Evolutionary conservation across 1,140 invertebrate species (phyloP).

Genomic region (Apis florea): DNA sequence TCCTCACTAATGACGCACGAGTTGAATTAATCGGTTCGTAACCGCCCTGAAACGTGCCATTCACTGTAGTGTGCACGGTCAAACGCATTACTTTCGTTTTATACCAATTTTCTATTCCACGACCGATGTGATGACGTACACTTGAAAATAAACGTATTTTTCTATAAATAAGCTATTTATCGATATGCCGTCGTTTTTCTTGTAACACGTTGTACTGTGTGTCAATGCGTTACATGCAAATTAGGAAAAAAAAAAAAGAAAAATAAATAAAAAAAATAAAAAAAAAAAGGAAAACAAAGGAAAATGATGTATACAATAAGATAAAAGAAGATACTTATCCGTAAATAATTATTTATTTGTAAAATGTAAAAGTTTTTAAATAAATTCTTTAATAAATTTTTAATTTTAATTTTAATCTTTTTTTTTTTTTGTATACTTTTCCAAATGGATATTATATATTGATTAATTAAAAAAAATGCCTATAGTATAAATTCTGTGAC

Average conservation of each 20-base stretch:
- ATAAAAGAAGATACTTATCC: no score
- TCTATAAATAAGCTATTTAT: neutral
- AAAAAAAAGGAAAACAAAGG: neutral
- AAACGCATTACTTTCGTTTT: constrained; percentile 8
- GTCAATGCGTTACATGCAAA: neutral
- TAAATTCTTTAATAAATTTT: no score
- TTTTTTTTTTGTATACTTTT: no score
- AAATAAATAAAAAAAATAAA: neutral
- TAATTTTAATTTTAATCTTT: no score
- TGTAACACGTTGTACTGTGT: neutral
- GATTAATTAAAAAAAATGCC: no score
- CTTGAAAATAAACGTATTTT: constrained; percentile 1
- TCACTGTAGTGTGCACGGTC: neutral
- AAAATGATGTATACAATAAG: no score
- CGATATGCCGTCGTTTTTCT: neutral
- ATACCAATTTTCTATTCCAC: neutral
- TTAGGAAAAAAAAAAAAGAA: neutral
- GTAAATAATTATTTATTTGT: no score
- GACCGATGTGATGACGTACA: neutral
- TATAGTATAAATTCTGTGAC: no score
- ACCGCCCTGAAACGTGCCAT: constrained; percentile 35
- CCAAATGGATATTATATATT: no score
- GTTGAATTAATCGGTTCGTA: constrained; percentile 27
- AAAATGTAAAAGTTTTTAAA: no score
- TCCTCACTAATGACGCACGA: constrained; percentile 28